These are phyloP conservation scores for Stegodyphus dumicola DNA, from an alignment of 1,140 invertebrate genomes.

Conservation along the genomic window DNA sequence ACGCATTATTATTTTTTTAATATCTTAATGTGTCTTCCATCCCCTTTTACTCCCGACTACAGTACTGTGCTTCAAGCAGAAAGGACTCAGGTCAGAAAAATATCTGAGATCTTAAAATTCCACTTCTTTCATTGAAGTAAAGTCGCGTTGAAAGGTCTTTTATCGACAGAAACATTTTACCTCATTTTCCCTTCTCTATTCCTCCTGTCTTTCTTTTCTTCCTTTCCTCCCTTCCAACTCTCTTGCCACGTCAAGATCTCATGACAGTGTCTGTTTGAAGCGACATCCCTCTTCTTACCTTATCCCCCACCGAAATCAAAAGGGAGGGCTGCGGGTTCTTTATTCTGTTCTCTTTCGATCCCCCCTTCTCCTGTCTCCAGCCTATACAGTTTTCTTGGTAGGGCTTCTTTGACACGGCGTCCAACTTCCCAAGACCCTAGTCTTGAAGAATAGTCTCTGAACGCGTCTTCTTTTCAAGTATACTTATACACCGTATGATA, in stretches of 20 bases:
- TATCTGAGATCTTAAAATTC: conserved; percentile 37
- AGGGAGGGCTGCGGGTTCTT: conserved; percentile 14
- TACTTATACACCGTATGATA: conserved; percentile 11
- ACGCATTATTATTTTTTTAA: no score
- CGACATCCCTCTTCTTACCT: conserved; percentile 30
- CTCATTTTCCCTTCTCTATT: background rate
- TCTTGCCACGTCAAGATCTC: conserved; percentile 47
- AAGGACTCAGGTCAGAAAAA: background rate
- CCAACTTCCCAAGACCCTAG: background rate
- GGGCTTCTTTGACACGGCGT: background rate
- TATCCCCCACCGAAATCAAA: conserved; percentile 35
- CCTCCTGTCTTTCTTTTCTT: no score
- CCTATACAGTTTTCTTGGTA: background rate
- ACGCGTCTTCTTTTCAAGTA: conserved; percentile 42
- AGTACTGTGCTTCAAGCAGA: no score
- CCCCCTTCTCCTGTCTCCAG: background rate
- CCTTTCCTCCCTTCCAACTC: background rate
- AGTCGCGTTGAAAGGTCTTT: conserved; percentile 55
- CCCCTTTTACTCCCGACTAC: background rate
- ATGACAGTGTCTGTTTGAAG: conserved; percentile 44
- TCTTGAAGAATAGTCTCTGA: conserved; percentile 18
- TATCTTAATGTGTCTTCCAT: background rate
- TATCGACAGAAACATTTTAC: conserved; percentile 57
- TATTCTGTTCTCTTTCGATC: conserved; percentile 6
- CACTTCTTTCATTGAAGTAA: conserved; percentile 39